Base-by-base conservation (phyloP, 2,888 invertebrate genomes). In the Isotomurus palustris region DNA sequence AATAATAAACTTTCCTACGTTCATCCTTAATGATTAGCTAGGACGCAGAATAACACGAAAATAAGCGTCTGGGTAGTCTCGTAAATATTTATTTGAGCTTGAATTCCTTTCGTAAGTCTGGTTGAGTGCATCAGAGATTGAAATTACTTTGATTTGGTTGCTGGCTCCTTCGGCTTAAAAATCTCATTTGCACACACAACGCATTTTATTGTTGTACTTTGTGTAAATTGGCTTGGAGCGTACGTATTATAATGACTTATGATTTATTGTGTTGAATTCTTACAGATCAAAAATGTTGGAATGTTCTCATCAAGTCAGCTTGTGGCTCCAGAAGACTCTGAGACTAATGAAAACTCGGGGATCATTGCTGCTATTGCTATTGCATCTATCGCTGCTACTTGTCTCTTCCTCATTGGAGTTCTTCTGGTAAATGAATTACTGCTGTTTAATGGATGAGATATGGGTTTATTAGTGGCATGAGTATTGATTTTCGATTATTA, bases 331-430 rank as follows among this genome's bases (percentile, higher is more conserved):
- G 61, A 66, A 17, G 60, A 55, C n/a, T 49, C 63, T 14, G 12
- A 21, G 17, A 35, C 60, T 14, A 53, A 78, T 47, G 70, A 64
- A 75, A 71, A 75, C 73, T 28, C 68, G 19, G 86, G 86, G 55
- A 85, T 87, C 4, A 84, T 88, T 50, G 85, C 88, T 12, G 90
- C 90, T 14, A 86, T 90, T 59, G 84, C 86, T 6, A 86, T 91
- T 58, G 87, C 88, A 66, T 84, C 85, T 12, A 85, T 90, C 54
- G 90, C 87, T 6, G 86, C 87, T 17, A 80, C 88, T 49, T 88
- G 88, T 44, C 77, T 90, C 52, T 77, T 90, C 40, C 77, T 89
- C 12, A 78, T 91, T n/a, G 85, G 87, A 54, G 85, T 85, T 62
- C 80, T 88, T 54, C 74, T 88, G 82, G 87, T 87, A 77, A 84